Evolutionary conservation across 2,888 invertebrate genomes (phyloP), one percentile per base, ranked within the genome.

Genomic region (Parelbella ahira): DNA sequence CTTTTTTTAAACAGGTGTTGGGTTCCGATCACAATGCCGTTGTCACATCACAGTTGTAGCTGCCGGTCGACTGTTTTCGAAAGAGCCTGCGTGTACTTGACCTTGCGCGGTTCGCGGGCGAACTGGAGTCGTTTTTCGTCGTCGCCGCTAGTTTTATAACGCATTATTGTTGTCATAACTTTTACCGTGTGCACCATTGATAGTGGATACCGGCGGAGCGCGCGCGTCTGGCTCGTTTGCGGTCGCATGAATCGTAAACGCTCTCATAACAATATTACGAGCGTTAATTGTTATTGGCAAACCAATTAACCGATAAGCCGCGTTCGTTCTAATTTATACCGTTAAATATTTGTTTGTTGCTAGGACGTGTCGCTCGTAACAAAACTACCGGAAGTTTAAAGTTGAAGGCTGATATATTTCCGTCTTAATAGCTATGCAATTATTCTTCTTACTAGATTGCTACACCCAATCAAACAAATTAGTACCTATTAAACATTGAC

Each of bases 151-250:
- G 76, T 84, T 86, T 87, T 87, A 86, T 86, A 84, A 82, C 69
- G 75, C 70, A 68, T 68, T 48, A 74, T 75, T 82, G 81, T 82
- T 79, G 80, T 82, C 72, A 75, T 78, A 77, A 80, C 79, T 81
- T 79, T 83, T 79, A 73, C 75, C 59, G 74, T 54, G 63, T 55
- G 56, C 54, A 49, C 50, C 41, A 33, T 41, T 41, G 42, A 42
- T 42, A 42, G 23, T 18, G 28, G 28, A 23, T 15, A 15, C 19
- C 25, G 23, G 28, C 1, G 18, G 27, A 44, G 39, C 39, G 51
- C 49, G 44, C 46, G 48, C 24, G 33, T 41, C 43, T 44, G 47
- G 44, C 33, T 34, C 24, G 28, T 36, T 11, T 15, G 39, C 18
- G 29, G 23, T 21, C 32, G 32, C 37, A 12, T 42, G 44, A 43